Percentiles rank a stretch among this genome's conserved stretches.
Conservation (phyloP, 2,888 invertebrate genomes). For the Pachliopta kotzebuea region DNA sequence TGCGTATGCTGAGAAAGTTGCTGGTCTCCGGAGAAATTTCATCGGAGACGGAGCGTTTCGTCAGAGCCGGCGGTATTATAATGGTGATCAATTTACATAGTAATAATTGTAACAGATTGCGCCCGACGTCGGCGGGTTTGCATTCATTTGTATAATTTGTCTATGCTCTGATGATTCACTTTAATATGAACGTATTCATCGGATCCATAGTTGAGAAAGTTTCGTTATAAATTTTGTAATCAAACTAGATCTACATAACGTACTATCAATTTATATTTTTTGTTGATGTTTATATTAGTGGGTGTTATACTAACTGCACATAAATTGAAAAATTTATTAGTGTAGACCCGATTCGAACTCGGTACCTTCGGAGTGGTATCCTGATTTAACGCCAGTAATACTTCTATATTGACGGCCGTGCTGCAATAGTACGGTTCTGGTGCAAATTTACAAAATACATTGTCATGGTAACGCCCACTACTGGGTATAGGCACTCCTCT, state of each 20-base stretch:
- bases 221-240: constrained; percentile 5
- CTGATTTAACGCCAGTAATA: no score
- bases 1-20: not conserved
- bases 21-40: constrained; percentile 21
- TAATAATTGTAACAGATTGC: constrained; percentile 72
- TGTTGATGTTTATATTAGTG: no score
- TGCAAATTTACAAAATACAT: no score
- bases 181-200: constrained; percentile 36
- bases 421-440: no score
- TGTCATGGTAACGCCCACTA: no score
- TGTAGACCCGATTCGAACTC: no score
- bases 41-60: constrained; percentile 13
- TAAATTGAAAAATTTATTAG: no score
- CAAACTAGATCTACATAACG: not conserved
- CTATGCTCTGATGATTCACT: constrained; percentile 41
- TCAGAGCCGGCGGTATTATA: constrained; percentile 41
- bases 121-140: constrained; percentile 42
- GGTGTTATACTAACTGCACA: no score
- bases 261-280: no score
- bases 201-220: constrained; percentile 3
- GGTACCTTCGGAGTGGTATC: no score
- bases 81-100: constrained; percentile 66
- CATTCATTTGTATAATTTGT: constrained; percentile 63
- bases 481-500: no score
- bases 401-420: no score